Evolutionary conservation across 2,797 vertebrate species (phyloP), one percentile per base, ranked within the genome.

Genomic region (Crax fasciolata): DNA sequence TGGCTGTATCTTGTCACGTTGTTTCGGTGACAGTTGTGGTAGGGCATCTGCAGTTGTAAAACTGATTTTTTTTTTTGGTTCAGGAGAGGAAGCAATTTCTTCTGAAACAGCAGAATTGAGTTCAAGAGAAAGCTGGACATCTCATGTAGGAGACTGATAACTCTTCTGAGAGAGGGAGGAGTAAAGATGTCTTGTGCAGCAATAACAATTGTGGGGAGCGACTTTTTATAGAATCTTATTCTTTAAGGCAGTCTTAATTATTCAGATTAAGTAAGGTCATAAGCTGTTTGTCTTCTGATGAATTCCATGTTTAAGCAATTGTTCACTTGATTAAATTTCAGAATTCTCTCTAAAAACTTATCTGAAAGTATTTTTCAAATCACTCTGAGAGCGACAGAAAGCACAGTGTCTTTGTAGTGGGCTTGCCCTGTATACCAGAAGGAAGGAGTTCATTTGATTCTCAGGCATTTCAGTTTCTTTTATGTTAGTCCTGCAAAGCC

Each of bases 1-100:
- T 95, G 87, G 89, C 78, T 96, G 72, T 61, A 80, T 96, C 82
- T 94, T 91, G 93, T 92, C 95, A 96, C 89, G 39, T 94, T 94
- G n/a, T 83, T 87, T 67, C 84, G 85, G 96, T 96, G 93, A 83
- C 93, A 94, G 46, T 85, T 91, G n/a, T 11, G 24, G 86, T 87
- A 84, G 91, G 91, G 44, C 13, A 41, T 25, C 52, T 85, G 1
- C 1, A 0, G 38, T 61, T 91, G 13, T 89, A 27, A 74, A 85
- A 21, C 4, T 86, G 15, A 5, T 43, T 49, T 4, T 65, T 67
- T 67, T 67, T 55, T 61, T 87, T 21, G 21, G 6, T 83, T 9
- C 20, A 71, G 75, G 27, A 89, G 72, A 83, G 49, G n/a, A 88
- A 38, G 48, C 65, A 35, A 39, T 24, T 57, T 74, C 20, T 75